A percentile compares a stretch with the other conserved stretches of the same genome.
Conservation (phyloP, 2,113 vertebrate genomes). For the Lagopus muta region DNA sequence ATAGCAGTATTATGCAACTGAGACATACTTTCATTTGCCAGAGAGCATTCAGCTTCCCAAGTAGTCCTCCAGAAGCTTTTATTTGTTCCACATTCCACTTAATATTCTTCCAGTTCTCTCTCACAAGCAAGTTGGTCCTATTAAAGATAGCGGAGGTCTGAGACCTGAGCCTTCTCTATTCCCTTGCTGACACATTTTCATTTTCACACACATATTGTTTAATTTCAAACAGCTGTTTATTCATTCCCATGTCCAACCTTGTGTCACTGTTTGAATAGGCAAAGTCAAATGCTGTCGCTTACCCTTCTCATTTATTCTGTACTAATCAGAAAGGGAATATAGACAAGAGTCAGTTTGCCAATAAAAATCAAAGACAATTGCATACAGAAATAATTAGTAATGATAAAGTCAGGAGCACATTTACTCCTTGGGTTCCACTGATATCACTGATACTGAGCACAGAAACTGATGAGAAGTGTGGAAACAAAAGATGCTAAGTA, state of each 20-base stretch:
- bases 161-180: background rate
- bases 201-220: background rate
- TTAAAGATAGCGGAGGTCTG: constrained; percentile 44
- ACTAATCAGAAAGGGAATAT: background rate
- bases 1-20: background rate
- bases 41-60: constrained; percentile 16
- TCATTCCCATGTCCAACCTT: background rate
- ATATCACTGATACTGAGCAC: background rate
- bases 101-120: constrained; percentile 16
- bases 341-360: background rate
- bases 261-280: constrained; percentile 10
- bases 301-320: background rate
- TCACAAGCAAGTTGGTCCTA: constrained; percentile 1
- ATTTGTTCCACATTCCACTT: background rate
- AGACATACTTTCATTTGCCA: background rate
- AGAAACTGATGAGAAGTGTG: background rate
- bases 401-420: background rate
- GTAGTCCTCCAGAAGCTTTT: background rate
- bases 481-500: background rate
- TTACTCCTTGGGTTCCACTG: background rate
- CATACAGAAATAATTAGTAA: background rate
- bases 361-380: background rate
- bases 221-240: constrained; percentile 56
- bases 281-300: constrained; percentile 47
- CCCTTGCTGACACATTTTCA: constrained; percentile 19